Evolutionary conservation across 2,113 vertebrate species (phyloP).

Genomic region (Butorides virescens): DNA sequence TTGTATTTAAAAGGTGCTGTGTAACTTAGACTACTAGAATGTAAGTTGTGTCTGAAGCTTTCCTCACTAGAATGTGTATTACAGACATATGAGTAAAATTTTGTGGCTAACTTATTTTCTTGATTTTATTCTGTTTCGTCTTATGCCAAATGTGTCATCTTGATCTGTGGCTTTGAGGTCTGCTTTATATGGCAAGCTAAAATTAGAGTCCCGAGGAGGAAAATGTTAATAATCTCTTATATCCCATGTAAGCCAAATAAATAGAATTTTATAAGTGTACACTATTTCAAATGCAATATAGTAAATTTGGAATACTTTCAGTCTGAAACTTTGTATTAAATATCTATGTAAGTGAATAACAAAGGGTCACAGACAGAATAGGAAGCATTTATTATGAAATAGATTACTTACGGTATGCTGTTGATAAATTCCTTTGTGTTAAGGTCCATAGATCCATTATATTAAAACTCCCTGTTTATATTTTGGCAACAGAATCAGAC

Average conservation of each 20-base stretch:
- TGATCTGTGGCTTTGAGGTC: neutral
- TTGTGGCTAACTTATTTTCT: neutral
- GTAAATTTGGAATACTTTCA: neutral
- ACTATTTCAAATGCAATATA: neutral
- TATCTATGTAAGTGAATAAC: neutral
- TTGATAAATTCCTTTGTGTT: neutral
- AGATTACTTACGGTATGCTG: neutral
- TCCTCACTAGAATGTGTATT: neutral
- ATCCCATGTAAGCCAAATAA: neutral
- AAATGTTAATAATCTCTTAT: neutral
- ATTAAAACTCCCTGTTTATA: neutral
- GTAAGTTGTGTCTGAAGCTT: neutral
- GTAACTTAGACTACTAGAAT: neutral
- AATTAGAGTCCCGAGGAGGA: neutral
- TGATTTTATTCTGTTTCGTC: neutral
- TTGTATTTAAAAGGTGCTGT: neutral
- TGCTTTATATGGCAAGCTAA: neutral
- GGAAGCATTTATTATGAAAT: neutral
- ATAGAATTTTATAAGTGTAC: neutral
- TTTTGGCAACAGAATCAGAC: neutral
- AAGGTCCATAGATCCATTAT: neutral
- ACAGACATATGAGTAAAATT: neutral
- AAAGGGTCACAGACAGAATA: neutral
- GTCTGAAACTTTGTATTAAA: neutral
- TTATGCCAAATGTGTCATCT: neutral